These are phyloP conservation scores for Matsumurasca onukii DNA, from an alignment of 1,140 invertebrate genomes.

Conservation along the genomic window DNA sequence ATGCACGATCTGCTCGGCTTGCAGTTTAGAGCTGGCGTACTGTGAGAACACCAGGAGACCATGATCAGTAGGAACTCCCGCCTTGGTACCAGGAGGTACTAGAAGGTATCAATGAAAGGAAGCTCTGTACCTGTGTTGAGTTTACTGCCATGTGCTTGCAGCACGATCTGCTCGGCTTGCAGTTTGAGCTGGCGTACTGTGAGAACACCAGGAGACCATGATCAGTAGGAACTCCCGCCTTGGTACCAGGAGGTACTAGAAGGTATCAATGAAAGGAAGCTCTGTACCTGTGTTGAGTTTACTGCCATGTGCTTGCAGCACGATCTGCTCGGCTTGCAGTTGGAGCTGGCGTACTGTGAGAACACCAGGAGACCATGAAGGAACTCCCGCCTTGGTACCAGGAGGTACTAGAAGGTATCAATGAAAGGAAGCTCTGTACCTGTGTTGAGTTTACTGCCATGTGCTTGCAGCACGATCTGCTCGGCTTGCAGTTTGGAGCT, in stretches of 20 bases:
- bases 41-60: constrained; percentile 59
- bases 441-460: constrained; percentile 52
- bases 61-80: constrained; percentile 50
- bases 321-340: too few relatives aligned
- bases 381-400: too few relatives aligned
- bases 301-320: too few relatives aligned
- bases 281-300: too few relatives aligned
- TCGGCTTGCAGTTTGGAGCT: constrained; percentile 63
- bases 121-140: constrained; percentile 52
- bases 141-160: constrained; percentile 54
- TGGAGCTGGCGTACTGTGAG: too few relatives aligned
- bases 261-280: too few relatives aligned
- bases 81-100: constrained; percentile 55
- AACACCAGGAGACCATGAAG: too few relatives aligned
- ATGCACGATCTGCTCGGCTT: constrained; percentile 61
- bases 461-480: constrained; percentile 56
- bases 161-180: constrained; percentile 58
- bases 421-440: too few relatives aligned
- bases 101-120: too few relatives aligned
- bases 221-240: constrained; percentile 52
- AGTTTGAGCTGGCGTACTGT: constrained; percentile 63
- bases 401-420: too few relatives aligned
- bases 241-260: too few relatives aligned
- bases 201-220: constrained; percentile 57
- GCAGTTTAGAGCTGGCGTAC: constrained; percentile 62